Evolutionary conservation across 2,797 vertebrate genomes (phyloP).

Genomic region (Onychomys arenicola): DNA sequence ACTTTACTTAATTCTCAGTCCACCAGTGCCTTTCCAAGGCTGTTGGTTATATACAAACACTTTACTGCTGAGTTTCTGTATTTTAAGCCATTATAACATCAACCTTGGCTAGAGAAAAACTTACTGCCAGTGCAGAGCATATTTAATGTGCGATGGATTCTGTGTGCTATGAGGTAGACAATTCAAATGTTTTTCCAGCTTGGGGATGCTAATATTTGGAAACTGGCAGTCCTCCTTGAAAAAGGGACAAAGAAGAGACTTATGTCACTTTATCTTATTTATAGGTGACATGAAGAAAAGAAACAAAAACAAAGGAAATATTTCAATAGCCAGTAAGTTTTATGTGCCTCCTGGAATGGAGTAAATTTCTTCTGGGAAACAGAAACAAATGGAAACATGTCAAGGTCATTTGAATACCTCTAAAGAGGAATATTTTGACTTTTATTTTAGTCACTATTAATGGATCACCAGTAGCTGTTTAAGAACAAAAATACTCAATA

Average conservation of each 20-base stretch:
- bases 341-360: not conserved
- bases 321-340: not conserved
- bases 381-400: slow-evolving; percentile 43
- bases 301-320: not conserved
- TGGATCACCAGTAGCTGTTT: slow-evolving; percentile 15
- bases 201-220: not conserved
- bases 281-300: not conserved
- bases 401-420: not conserved
- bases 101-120: slow-evolving; percentile 49
- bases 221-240: slow-evolving; percentile 37
- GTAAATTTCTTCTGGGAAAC: slow-evolving; percentile 30
- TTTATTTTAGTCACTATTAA: not conserved
- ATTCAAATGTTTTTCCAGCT: not conserved
- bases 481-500: not conserved
- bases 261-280: not conserved
- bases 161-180: not conserved
- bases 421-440: slow-evolving; percentile 2
- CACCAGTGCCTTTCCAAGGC: slow-evolving; percentile 43
- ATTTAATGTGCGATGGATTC: not conserved
- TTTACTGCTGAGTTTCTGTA: slow-evolving; percentile 58
- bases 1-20: slow-evolving; percentile 65
- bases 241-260: not conserved
- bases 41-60: slow-evolving; percentile 10
- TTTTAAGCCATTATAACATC: slow-evolving; percentile 65
- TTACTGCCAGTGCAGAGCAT: slow-evolving; percentile 42